Evolutionary conservation across 2,888 invertebrate species (phyloP), one percentile per base, ranked within the genome.

Genomic region (Clostera curtula): DNA sequence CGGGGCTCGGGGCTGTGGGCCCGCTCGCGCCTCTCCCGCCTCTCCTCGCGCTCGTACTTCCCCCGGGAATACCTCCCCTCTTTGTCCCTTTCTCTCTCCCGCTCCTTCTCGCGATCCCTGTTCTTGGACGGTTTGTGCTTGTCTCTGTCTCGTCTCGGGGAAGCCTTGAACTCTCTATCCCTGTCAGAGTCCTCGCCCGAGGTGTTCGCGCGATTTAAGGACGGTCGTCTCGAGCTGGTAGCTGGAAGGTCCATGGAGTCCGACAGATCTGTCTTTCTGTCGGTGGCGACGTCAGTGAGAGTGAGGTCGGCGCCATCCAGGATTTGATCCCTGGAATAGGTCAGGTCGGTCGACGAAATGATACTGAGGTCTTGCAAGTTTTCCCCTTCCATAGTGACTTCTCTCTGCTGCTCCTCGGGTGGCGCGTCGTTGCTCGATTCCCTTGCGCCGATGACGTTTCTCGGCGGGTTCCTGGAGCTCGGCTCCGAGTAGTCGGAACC

Each of bases 371-470:
- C 84, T 40, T 80, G 77, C 31, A 84, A 52, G 52, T 88, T 88
- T 49, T 88, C 88, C 1, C 88, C 88, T 44, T 88, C 88, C 65
- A 88, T 74, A 19, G 76, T 83, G 6, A 86, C 60, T 49, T 88
- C 88, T 16, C 88, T 67, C 37, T 85, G 87, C 26, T 72, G 65
- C 6, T 67, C 72, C 9, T 67, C 72, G 1, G 62, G 55, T 5
- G 65, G 48, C 7, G 65, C 45, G 5, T 63, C 61, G 23, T 50
- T 58, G 21, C 32, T 38, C 7, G 47, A 31, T 23, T 70, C 75
- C 4, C 61, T 48, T 0, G 56, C 63, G 5, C 73, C 71, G 2
- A 71, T 59, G 10, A 70, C 35, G 27, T 60, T 70, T 20, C 75
- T 49, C 1, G 68, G 43, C 4, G 65, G 53, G 32, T 65, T 71